A percentile compares a stretch with the other conserved stretches of the same genome.
Conservation (phyloP, 2,113 vertebrate species). For the Oryzias javanicus region DNA sequence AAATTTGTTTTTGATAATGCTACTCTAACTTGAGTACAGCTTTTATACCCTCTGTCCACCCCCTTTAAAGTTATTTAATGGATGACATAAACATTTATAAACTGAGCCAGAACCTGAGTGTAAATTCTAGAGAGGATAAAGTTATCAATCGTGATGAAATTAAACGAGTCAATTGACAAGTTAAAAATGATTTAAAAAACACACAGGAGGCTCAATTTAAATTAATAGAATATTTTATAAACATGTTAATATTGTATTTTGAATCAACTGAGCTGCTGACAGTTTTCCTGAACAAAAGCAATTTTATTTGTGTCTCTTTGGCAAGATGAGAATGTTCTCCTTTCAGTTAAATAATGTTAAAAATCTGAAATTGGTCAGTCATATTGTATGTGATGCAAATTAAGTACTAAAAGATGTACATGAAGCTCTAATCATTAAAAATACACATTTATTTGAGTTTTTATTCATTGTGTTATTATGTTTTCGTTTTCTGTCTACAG, state of each 20-base stretch:
- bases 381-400: too few species aligned
- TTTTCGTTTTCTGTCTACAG: too few species aligned
- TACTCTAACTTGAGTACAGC: too few species aligned
- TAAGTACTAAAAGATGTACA: too few species aligned
- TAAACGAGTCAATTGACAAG: constrained; percentile 3
- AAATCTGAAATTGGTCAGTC: too few species aligned
- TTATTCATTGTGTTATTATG: too few species aligned
- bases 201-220: constrained; percentile 1
- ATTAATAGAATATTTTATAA: constrained; percentile 10
- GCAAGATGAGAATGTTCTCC: constrained; percentile 9
- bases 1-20: too few species aligned
- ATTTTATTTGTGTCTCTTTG: background rate
- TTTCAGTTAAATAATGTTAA: background rate
- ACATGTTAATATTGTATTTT: constrained; percentile 11
- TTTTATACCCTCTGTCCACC: too few species aligned
- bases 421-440: too few species aligned
- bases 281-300: background rate
- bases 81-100: too few species aligned
- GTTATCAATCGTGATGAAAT: constrained; percentile 5
- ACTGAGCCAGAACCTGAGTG: background rate
- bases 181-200: background rate
- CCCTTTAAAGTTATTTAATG: too few species aligned
- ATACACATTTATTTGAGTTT: too few species aligned
- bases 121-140: background rate
- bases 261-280: constrained; percentile 2